These are phyloP conservation scores for Tapirus terrestris DNA, from an alignment of 2,113 vertebrate genomes.

Conservation along the genomic window DNA sequence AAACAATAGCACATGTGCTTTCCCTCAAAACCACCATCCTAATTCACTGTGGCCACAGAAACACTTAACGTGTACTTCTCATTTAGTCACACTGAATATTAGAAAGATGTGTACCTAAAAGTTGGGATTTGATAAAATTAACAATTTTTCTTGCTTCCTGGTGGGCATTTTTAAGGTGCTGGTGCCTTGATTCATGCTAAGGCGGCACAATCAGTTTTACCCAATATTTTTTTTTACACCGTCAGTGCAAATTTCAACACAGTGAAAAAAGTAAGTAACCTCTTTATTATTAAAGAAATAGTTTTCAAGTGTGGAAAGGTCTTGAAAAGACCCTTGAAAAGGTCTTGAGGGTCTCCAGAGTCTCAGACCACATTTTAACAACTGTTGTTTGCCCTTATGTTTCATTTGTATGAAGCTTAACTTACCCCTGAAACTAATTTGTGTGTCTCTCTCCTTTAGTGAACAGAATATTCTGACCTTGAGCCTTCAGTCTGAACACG, in stretches of 20 bases:
- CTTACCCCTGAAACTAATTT: conserved; percentile 22
- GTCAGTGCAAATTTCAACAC: conserved; percentile 20
- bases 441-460: neutral
- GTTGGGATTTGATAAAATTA: neutral
- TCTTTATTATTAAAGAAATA: neutral
- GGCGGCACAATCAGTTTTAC: neutral
- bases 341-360: neutral
- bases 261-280: neutral
- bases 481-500: neutral
- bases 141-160: neutral
- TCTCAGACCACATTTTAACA: conserved; percentile 14
- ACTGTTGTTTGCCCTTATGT: neutral
- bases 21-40: neutral
- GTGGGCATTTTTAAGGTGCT: neutral
- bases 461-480: conserved; percentile 2
- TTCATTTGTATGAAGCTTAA: conserved; percentile 17
- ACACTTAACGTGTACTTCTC: neutral
- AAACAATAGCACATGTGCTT: neutral
- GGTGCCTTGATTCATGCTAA: neutral
- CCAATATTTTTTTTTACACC: neutral
- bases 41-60: neutral
- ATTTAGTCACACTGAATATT: neutral
- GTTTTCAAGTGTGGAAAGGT: neutral
- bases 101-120: neutral
- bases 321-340: neutral